Evolutionary conservation across 2,888 invertebrate species (phyloP), one percentile per base, ranked within the genome.

Genomic region (Glyphotaelius pellucidus): DNA sequence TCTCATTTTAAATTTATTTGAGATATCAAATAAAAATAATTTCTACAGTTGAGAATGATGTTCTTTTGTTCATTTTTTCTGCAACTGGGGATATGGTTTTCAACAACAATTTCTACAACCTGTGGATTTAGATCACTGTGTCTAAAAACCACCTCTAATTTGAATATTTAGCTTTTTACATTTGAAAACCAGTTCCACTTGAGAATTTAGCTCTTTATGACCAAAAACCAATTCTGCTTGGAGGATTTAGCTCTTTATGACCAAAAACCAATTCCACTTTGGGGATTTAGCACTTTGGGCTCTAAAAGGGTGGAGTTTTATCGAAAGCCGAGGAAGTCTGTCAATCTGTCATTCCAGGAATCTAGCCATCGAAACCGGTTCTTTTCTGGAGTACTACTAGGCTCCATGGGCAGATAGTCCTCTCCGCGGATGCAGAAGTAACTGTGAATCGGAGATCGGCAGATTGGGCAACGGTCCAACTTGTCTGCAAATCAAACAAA

Each of bases 381-480:
- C 95, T 94, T 94, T 94, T 42, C 93, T 95, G 94, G 94, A 95
- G 95, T 92, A 95, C 96, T 94, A 94, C 96, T 94, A 95, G 95
- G 94, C 96, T 95, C 95, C 95, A 95, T 32, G 19, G 97, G 96
- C 96, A 97, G 95, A 95, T 98, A 98, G 92, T 98, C 98, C 94
- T 98, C 98, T 94, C 97, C 97, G 84, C 98, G 95, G 94, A 98
- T 98, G 95, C 98, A 98, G 96, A 98, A 98, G 96, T 98, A 98
- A 94, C 98, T 97, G 94, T 97, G 97, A 94, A 98, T 98, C 84
- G 97, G 97, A 94, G 98, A 97, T 92, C 98, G 97, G 95, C 98
- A 98, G 96, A 98, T 98, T 32, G 98, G 98, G 94, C 98, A 98
- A 94, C 98, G 97, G 95, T 98, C 98, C 93, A 98, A 95, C 94